Base-by-base conservation (phyloP, 2,888 invertebrate species). In the Acanthoscelides obtectus region DNA sequence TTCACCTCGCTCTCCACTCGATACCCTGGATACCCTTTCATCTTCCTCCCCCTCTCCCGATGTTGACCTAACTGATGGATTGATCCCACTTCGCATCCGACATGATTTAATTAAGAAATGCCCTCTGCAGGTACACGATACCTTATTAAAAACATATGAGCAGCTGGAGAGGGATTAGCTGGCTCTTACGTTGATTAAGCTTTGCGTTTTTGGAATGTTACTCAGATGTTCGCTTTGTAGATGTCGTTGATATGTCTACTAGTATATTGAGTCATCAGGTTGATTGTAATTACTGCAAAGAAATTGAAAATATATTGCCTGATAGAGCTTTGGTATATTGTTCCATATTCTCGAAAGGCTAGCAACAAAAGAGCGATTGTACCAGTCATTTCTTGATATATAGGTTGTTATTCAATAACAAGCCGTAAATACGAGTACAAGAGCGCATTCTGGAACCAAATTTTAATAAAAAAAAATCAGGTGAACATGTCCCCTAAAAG, bases 11-110 rank as follows among this genome's bases (percentile, higher is more conserved):
- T 45, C 45, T 45, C 22, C 69, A 68, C 71, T 72, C 69, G 67
- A 75, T 72, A 73, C 45, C 45, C 70, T 64, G 71, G 72, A 73
- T 74, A 76, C 75, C 76, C 77, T 76, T 75, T 75, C 76, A 74
- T 77, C 71, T 72, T 70, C 45, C 66, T 72, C 70, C 45, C 66
- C 71, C 72, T 22, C 72, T 70, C 72, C 72, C 66, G 75, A 76
- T 80, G 78, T 79, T 79, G 79, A 79, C 78, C 76, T 69, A 77
- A 74, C 75, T 76, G 76, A 77, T 78, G 76, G 75, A 77, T 75
- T 77, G 77, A 73, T 73, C 73, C 71, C 74, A 27, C 67, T 66
- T 71, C 66, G 69, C 63, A 70, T 74, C 17, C 45, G 45, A 45
- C 45, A 45, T 45, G 45, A 45, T 45, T 45, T 45, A 45, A 45